A percentile compares a stretch with the other conserved stretches of the same genome.
phyloP scores from a whole-genome alignment of 2,888 invertebrate species.

The Charanyca ferruginea region DNA sequence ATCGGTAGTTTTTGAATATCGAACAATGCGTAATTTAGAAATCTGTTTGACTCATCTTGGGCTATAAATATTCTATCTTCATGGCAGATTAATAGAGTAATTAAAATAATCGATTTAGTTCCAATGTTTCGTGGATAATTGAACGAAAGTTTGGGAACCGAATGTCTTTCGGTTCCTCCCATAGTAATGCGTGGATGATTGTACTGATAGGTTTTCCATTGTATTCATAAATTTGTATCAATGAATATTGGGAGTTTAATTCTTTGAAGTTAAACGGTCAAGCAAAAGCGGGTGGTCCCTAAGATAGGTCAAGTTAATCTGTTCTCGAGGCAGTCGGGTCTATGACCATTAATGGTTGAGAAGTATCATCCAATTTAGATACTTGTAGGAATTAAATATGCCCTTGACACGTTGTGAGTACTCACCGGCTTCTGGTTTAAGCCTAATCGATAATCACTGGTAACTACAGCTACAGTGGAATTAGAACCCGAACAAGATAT shows the following conservation, averaged over 20 bases:
- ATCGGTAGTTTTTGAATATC: neutral
- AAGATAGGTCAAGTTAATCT: conserved; percentile 2
- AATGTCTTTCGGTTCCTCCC: conserved; percentile 12
- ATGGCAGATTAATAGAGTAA: conserved; percentile 29
- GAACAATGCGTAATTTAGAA: conserved; percentile 15
- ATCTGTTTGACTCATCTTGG: neutral
- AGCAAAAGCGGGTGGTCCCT: conserved; percentile 25
- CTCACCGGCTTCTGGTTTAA: conserved; percentile 39
- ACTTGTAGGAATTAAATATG: conserved; percentile 29
- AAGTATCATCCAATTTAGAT: conserved; percentile 40
- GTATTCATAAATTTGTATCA: conserved; percentile 15
- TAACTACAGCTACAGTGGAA: conserved; percentile 2
- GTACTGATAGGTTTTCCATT: conserved; percentile 2
- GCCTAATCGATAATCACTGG: conserved; percentile 13
- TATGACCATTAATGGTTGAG: conserved; percentile 21
- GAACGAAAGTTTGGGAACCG: conserved; percentile 55
- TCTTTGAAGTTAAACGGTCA: conserved; percentile 12
- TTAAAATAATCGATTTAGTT: conserved; percentile 48
- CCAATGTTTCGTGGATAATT: conserved; percentile 42
- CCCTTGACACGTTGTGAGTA: conserved; percentile 36
- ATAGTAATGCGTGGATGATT: conserved; percentile 10
- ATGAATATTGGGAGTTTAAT: conserved; percentile 6
- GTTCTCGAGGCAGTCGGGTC: neutral
- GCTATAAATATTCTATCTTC: conserved; percentile 31
- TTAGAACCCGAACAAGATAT: conserved; percentile 4